Conservation (phyloP, 2,888 invertebrate genomes). For the Hydrotaea diabolus region DNA sequence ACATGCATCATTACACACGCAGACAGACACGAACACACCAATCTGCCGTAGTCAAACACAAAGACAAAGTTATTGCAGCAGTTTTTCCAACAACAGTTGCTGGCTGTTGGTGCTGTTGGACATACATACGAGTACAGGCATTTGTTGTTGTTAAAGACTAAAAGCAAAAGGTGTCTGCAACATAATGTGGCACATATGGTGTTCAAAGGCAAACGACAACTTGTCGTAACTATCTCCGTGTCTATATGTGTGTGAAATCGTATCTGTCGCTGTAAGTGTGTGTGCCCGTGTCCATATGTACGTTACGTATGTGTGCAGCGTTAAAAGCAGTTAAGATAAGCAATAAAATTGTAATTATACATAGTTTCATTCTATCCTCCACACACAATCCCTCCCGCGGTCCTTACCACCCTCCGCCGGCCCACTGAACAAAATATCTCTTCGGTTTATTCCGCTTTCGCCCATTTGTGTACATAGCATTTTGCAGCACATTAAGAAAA, state of each 20-base stretch:
- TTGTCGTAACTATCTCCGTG: background rate
- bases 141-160: constrained; percentile 39
- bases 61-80: constrained; percentile 61
- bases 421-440: no score
- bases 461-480: constrained; percentile 35
- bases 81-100: constrained; percentile 19
- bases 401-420: background rate
- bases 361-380: constrained; percentile 45
- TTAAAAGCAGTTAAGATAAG: constrained; percentile 64
- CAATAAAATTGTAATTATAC: constrained; percentile 67
- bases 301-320: no score
- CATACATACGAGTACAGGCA: background rate
- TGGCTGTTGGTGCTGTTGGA: background rate
- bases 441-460: background rate
- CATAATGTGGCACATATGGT: constrained; percentile 66
- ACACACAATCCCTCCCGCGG: background rate
- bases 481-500: constrained; percentile 65
- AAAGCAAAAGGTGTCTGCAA: constrained; percentile 62
- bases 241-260: background rate
- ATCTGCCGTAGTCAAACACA: constrained; percentile 53
- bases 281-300: no score
- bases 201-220: constrained; percentile 39
- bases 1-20: constrained; percentile 1
- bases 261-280: background rate
- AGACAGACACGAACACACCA: background rate